phyloP scores from a whole-genome alignment of 2,888 invertebrate species.

The Nebria salina region DNA sequence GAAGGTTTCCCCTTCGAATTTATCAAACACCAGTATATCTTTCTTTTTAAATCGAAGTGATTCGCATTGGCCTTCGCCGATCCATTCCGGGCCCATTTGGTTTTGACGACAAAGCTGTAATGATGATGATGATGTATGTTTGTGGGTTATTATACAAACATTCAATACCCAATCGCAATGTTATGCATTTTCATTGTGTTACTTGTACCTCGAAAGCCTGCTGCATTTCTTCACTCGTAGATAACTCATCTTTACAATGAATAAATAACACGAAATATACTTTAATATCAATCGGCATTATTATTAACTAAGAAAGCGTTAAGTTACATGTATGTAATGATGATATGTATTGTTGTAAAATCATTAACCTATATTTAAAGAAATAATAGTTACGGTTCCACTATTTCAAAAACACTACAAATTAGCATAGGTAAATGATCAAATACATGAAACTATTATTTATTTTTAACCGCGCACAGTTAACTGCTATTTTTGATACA shows the following conservation, averaged over 20 bases:
- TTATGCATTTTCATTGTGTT: too few species aligned
- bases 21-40: slow-evolving; percentile 81
- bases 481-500: too few species aligned
- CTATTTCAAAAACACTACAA: too few species aligned
- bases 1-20: slow-evolving; percentile 80
- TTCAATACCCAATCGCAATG: too few species aligned
- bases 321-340: too few species aligned
- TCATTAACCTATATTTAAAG: not conserved
- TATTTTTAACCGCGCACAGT: not conserved
- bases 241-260: slow-evolving; percentile 63
- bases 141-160: too few species aligned
- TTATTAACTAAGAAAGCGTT: not conserved
- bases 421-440: too few species aligned
- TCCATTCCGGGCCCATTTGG: slow-evolving; percentile 72
- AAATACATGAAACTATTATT: not conserved
- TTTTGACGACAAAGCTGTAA: slow-evolving; percentile 70
- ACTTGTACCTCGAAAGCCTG: slow-evolving; percentile 70
- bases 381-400: not conserved
- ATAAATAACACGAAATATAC: slow-evolving; percentile 67
- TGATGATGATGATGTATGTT: too few species aligned
- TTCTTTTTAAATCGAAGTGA: slow-evolving; percentile 68
- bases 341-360: too few species aligned
- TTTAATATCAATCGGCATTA: slow-evolving; percentile 48
- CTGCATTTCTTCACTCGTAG: slow-evolving; percentile 70
- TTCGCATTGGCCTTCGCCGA: slow-evolving; percentile 70